Percentiles rank a stretch among this genome's conserved stretches.
These are phyloP conservation scores for Papilio elwesi DNA, from an alignment of 2,888 invertebrate genomes.

Conservation along the genomic window DNA sequence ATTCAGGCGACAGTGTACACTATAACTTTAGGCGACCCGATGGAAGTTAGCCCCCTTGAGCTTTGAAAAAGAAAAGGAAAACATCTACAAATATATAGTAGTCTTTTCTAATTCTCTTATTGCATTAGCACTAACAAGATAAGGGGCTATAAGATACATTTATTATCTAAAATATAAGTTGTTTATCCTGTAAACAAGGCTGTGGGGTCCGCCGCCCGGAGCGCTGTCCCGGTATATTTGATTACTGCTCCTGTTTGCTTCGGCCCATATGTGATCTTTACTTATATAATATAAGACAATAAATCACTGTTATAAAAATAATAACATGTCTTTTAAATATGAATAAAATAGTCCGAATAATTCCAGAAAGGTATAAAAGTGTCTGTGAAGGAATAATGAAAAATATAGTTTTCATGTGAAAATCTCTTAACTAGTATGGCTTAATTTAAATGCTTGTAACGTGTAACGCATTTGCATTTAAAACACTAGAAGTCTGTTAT, in stretches of 20 bases:
- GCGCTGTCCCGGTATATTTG: slow-evolving; percentile 49
- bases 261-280: slow-evolving; percentile 45
- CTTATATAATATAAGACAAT: slow-evolving; percentile 49
- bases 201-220: slow-evolving; percentile 36
- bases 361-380: neutral
- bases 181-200: slow-evolving; percentile 39
- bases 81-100: neutral
- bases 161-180: slow-evolving; percentile 39
- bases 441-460: too few species aligned
- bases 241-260: slow-evolving; percentile 44
- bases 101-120: slow-evolving; percentile 30
- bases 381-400: too few species aligned
- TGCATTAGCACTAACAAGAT: slow-evolving; percentile 32
- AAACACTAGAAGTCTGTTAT: too few species aligned
- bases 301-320: slow-evolving; percentile 38
- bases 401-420: too few species aligned
- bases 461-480: too few species aligned
- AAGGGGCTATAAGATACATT: slow-evolving; percentile 32
- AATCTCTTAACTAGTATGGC: too few species aligned
- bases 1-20: too few species aligned
- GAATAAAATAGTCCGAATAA: too few species aligned
- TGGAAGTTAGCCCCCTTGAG: too few species aligned
- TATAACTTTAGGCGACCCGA: too few species aligned
- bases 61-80: neutral
- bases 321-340: neutral